Evolutionary conservation across 2,113 vertebrate species (phyloP).

Genomic region (Gobiocypris rarus): DNA sequence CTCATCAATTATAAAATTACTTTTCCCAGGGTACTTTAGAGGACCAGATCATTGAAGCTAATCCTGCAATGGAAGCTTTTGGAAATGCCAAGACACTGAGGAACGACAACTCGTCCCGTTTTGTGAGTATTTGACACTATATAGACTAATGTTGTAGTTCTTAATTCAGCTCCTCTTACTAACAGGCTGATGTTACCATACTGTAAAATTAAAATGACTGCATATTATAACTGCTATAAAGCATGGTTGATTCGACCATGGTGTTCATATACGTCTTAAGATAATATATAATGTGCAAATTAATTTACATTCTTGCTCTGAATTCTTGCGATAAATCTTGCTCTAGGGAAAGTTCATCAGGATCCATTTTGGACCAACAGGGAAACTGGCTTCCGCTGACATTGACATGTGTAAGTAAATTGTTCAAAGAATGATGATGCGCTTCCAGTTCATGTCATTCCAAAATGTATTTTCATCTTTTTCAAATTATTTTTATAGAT

Average conservation of each 20-base stretch:
- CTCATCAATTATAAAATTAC: neutral
- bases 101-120: constrained; percentile 94
- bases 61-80: constrained; percentile 95
- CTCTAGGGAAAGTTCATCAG: constrained; percentile 92
- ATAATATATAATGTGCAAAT: neutral
- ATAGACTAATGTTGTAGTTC: neutral
- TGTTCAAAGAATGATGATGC: neutral
- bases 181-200: neutral
- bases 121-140: constrained; percentile 79
- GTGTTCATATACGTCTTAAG: neutral
- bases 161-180: neutral
- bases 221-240: neutral
- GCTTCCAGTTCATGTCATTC: neutral
- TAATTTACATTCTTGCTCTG: neutral
- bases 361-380: constrained; percentile 92
- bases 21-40: constrained; percentile 87
- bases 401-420: constrained; percentile 91
- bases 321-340: neutral
- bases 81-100: constrained; percentile 94
- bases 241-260: neutral
- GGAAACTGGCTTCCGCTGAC: constrained; percentile 90
- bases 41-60: constrained; percentile 95
- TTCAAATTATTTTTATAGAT: constrained; percentile 68
- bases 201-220: neutral
- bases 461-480: neutral